Conservation (phyloP, 2,888 invertebrate species). For the Ramazzottius varieornatus region DNA sequence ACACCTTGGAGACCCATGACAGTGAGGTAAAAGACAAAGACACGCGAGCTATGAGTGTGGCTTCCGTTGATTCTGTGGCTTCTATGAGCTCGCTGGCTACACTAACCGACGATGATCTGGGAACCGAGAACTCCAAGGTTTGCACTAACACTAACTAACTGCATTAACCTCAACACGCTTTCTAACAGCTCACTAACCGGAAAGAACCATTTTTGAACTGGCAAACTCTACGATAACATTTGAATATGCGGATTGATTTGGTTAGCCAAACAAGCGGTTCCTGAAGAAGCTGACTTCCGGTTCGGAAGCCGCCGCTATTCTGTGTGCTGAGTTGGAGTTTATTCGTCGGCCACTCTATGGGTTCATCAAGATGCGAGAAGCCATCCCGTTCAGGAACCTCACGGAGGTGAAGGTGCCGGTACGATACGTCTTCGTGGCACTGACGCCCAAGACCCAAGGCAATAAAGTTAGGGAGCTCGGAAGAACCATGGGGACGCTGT, state of each 20-base stretch:
- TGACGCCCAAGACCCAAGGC: slow-evolving; percentile 16
- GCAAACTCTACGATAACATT: too few species aligned
- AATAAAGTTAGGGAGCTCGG: slow-evolving; percentile 15
- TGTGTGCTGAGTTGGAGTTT: slow-evolving; percentile 13
- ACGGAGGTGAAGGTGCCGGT: slow-evolving; percentile 20
- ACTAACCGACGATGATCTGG: background rate
- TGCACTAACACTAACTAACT: too few species aligned
- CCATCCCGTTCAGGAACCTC: slow-evolving; percentile 16
- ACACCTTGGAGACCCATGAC: background rate
- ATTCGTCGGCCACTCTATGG: slow-evolving; percentile 11
- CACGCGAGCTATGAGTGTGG: background rate
- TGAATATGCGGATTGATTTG: too few species aligned
- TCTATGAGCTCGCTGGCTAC: background rate
- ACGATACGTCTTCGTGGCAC: slow-evolving; percentile 20
- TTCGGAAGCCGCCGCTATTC: slow-evolving; percentile 13
- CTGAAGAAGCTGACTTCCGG: slow-evolving; percentile 14
- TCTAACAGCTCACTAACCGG: too few species aligned
- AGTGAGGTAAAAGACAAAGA: background rate
- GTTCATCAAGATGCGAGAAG: slow-evolving; percentile 14
- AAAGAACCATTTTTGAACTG: too few species aligned
- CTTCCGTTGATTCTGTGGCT: background rate
- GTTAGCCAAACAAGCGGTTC: slow-evolving; percentile 11
- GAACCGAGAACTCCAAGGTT: too few species aligned
- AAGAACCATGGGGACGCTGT: slow-evolving; percentile 20
- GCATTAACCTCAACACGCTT: too few species aligned